These are phyloP conservation scores for Anagyrus pseudococci DNA, from an alignment of 2,888 invertebrate genomes.

Conservation along the genomic window DNA sequence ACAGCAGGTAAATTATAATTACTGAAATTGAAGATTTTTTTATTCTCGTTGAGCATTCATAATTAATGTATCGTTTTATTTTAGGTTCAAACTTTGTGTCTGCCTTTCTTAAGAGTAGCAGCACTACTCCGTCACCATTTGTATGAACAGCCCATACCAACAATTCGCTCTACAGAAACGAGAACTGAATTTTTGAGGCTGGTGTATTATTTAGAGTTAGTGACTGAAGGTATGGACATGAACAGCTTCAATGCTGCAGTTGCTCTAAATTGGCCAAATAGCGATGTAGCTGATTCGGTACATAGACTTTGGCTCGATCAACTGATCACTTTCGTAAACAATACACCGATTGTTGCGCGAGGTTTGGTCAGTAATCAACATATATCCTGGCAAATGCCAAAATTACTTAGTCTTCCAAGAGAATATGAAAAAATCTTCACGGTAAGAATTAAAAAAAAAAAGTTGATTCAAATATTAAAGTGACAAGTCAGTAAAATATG, in stretches of 20 bases:
- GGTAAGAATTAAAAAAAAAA: conserved; percentile 63
- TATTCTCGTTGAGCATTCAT: background rate
- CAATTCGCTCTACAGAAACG: conserved; percentile 66
- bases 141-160: conserved; percentile 78
- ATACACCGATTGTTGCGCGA: conserved; percentile 69
- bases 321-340: conserved; percentile 65
- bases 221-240: conserved; percentile 73
- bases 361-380: conserved; percentile 78
- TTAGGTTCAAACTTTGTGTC: conserved; percentile 78
- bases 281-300: conserved; percentile 61
- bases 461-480: no score
- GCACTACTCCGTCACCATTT: conserved; percentile 83
- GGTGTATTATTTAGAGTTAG: conserved; percentile 79
- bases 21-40: background rate
- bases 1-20: conserved; percentile 32
- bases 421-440: conserved; percentile 93
- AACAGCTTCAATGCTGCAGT: conserved; percentile 71
- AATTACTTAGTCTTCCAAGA: conserved; percentile 82
- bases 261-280: conserved; percentile 69
- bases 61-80: conserved; percentile 3
- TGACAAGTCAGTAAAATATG: no score
- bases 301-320: conserved; percentile 76
- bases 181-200: conserved; percentile 82
- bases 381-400: conserved; percentile 81
- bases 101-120: conserved; percentile 85